A percentile compares a stretch with the other conserved stretches of the same genome.
phyloP scores from a whole-genome alignment of 2,113 vertebrate species.

The Dipodomys ordii region DNA sequence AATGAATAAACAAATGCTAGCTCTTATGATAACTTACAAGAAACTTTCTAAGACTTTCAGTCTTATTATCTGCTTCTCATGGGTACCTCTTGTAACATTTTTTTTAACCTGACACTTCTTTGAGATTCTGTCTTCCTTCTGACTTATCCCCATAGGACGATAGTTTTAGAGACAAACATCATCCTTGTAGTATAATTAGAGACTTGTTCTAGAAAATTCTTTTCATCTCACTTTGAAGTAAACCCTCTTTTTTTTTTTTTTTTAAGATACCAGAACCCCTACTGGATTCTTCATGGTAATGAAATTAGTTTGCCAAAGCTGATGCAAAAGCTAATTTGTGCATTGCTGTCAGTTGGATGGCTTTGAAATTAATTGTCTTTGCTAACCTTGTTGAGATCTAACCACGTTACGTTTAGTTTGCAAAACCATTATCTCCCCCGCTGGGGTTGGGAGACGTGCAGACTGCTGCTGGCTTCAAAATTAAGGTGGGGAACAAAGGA shows the following conservation, averaged over 20 bases:
- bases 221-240: conserved; percentile 68
- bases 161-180: background rate
- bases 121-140: background rate
- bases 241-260: conserved; percentile 35
- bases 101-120: background rate
- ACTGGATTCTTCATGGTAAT: conserved; percentile 45
- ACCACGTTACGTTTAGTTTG: background rate
- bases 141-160: background rate
- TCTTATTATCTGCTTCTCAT: background rate
- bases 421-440: background rate
- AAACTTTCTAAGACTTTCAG: background rate
- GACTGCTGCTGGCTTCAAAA: conserved; percentile 25
- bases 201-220: conserved; percentile 7
- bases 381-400: conserved; percentile 48
- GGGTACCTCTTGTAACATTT: background rate
- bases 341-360: conserved; percentile 53
- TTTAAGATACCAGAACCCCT: conserved; percentile 42
- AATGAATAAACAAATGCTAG: background rate
- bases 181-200: conserved; percentile 39
- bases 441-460: background rate
- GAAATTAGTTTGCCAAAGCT: conserved; percentile 72
- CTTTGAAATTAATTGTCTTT: conserved; percentile 67
- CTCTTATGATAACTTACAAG: background rate
- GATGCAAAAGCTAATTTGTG: conserved; percentile 64
- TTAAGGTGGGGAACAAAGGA: background rate